Conservation (phyloP, 2,797 vertebrate genomes). For the Pyrocephalus nanus region DNA sequence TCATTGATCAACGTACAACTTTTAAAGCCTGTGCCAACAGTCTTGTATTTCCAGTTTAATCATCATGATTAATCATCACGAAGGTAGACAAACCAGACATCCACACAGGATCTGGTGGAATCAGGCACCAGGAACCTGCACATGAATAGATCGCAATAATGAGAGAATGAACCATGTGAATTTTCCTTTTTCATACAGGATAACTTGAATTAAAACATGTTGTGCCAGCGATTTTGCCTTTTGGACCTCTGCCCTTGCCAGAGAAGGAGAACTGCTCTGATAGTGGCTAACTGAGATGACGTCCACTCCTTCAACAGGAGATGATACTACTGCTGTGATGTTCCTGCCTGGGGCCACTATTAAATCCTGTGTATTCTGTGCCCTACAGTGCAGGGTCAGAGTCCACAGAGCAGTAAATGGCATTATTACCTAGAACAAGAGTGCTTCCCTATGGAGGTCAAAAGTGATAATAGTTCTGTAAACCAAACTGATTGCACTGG, state of each 20-base stretch:
- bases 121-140: not conserved
- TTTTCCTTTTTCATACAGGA: not conserved
- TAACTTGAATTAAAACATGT: not conserved
- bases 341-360: not conserved
- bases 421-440: not conserved
- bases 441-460: not conserved
- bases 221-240: not conserved
- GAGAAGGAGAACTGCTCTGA: not conserved
- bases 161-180: not conserved
- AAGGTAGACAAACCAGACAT: not conserved
- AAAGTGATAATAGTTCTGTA: not conserved
- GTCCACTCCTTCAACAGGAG: not conserved
- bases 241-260: not conserved
- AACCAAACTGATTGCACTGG: slow-evolving; percentile 20
- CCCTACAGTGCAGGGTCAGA: not conserved
- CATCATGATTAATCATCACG: not conserved
- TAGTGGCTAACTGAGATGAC: not conserved
- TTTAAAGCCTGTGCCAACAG: slow-evolving; percentile 3
- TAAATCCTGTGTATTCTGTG: not conserved
- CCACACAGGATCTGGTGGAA: not conserved
- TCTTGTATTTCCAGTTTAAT: slow-evolving; percentile 53
- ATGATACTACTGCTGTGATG: not conserved
- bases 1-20: not conserved
- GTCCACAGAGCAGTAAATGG: not conserved
- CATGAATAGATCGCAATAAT: not conserved